Base-by-base conservation (phyloP, 2,797 vertebrate genomes). In the Acridotheres tristis region DNA sequence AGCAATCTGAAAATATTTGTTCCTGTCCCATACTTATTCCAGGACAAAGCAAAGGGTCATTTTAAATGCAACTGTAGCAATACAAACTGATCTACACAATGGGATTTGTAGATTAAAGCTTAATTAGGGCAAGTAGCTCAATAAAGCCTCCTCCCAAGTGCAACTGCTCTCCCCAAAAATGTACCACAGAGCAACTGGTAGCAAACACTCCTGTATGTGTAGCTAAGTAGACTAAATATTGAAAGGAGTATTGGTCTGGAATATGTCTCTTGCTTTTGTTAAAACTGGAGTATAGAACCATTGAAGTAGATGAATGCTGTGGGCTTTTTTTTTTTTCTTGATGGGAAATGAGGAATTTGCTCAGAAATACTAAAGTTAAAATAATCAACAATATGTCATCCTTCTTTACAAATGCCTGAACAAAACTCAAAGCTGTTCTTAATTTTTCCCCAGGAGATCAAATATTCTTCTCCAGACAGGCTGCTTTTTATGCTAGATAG, bases 81-180 rank as follows among this genome's bases (percentile, higher is more conserved):
- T 63, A 58, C 30, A 88, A 86, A 78, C 42, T 91, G 69, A 94
- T 93, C 69, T 94, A 42, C 62, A 34, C 88, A 90, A 94, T 67
- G 50, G 29, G 57, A 73, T 95, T 96, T 93, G 53, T 85, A 96
- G 83, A 85, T 74, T 91, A 79, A 94, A 93, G 29, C 34, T 79
- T 79, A 86, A 94, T 93, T 93, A 79, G 38, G 50, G 48, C 63
- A 73, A 93, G 55, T 88, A 71, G 67, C 30, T 90, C 67, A 47
- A 3, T 16, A 88, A 94, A 91, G 20, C 34, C 40, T 90, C 57
- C 20, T 88, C 89, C 45, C 63, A 90, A 91, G 18, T 68, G 25
- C 38, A 88, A 32, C 67, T 79, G 59, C 71, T 92, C 55, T 76
- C 42, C 76, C 48, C 4, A 72, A 58, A 95, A 93, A 72, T 77